Base-by-base conservation (phyloP, 2,888 invertebrate genomes). In the Megalurothrips usitatus region DNA sequence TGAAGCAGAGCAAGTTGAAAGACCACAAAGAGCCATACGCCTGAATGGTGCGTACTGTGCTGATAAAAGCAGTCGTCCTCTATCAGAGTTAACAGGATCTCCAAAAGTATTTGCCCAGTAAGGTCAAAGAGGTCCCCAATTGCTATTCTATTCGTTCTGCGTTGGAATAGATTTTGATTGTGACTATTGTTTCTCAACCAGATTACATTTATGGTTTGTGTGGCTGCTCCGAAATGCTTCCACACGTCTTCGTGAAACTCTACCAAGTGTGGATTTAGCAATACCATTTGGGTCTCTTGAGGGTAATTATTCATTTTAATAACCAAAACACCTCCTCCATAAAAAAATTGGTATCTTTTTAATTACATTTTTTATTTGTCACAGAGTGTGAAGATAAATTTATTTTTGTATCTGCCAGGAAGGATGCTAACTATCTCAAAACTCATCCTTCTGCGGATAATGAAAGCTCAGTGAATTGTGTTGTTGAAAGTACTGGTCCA, bases 81-180 rank as follows among this genome's bases (percentile, higher is more conserved):
- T 81, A 1, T 48, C 47, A 26, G 52, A 78, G 26, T 17, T 81
- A 19, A 81, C 81, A 43, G 81, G 47, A 8, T 78, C 78, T 78
- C 79, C 79, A 14, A 9, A 75, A 28, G 52, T 81, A n/a, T 81
- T 79, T 79, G 81, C 81, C 8, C 81, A 81, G 78, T 81, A 26
- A 80, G 80, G 58, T 6, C 6, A 43, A 4, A 43, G 34, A 43
- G 34, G 34, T 43, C 2, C 34, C 34, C 34, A 43, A 43, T 43
- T 43, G 2, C 34, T 43, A 43, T 43, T 43, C 2, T 43, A 43
- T 43, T 43, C 3, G 34, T 43, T 43, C 6, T 43, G 3, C 34
- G 6, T 43, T 43, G 34, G 34, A 43, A 58, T 58, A 19, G 19
- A 14, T 17, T 58, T 58, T 58, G 58, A 58, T 14, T 58, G 11